Conservation (phyloP, 1,140 invertebrate species). For the Lanistes nyassanus region DNA sequence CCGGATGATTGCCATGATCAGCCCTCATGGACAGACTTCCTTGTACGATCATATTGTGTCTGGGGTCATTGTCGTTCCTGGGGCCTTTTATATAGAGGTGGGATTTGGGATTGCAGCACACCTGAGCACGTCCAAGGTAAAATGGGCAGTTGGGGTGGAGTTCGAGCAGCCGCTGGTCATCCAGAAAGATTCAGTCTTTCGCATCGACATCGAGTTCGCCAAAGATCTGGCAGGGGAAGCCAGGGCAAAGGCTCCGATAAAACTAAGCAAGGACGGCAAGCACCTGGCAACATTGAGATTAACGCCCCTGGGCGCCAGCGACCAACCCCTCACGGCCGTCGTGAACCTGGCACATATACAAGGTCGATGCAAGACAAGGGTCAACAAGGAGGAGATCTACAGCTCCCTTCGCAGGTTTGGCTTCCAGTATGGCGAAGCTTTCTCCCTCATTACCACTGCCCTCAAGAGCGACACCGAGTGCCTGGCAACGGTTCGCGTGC, state of each 20-base stretch:
- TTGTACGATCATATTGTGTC: slow-evolving; percentile 37
- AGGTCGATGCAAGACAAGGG: slow-evolving; percentile 32
- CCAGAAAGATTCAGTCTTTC: slow-evolving; percentile 13
- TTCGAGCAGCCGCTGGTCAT: slow-evolving; percentile 32
- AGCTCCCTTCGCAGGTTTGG: slow-evolving; percentile 34
- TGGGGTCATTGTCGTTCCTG: slow-evolving; percentile 32
- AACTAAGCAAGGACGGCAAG: slow-evolving; percentile 18
- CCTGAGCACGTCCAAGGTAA: slow-evolving; percentile 6
- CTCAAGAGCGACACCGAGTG: slow-evolving; percentile 37
- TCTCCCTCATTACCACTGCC: slow-evolving; percentile 34
- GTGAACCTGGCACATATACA: slow-evolving; percentile 34
- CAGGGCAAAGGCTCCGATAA: slow-evolving; percentile 7
- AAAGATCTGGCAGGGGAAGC: background rate
- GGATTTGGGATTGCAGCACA: slow-evolving; percentile 29
- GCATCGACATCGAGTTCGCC: slow-evolving; percentile 15
- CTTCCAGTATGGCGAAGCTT: slow-evolving; percentile 41
- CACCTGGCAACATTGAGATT: background rate
- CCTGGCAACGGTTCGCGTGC: slow-evolving; percentile 35
- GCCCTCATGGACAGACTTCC: slow-evolving; percentile 17
- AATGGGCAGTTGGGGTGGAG: slow-evolving; percentile 22
- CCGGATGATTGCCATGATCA: slow-evolving; percentile 22
- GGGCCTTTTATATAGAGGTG: slow-evolving; percentile 36
- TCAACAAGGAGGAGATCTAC: slow-evolving; percentile 40
- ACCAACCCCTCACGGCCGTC: background rate
- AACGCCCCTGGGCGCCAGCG: slow-evolving; percentile 1